Evolutionary conservation across 2,888 invertebrate genomes (phyloP).

Genomic region (Alsophila aescularia): DNA sequence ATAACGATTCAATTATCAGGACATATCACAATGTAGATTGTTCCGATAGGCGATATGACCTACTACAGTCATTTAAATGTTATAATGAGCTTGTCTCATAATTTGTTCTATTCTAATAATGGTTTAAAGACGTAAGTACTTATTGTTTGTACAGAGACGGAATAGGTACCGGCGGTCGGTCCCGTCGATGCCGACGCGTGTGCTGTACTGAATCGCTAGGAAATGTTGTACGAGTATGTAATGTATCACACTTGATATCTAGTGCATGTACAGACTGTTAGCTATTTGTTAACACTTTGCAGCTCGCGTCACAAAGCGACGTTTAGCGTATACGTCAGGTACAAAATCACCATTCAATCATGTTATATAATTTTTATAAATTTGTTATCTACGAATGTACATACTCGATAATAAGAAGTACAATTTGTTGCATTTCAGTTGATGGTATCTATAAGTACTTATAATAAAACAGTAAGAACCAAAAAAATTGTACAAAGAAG

Average conservation of each 20-base stretch:
- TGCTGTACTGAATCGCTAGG: conserved; percentile 33
- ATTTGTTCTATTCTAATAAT: conserved; percentile 16
- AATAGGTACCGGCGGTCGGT: conserved; percentile 4
- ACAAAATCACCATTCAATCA: conserved; percentile 1
- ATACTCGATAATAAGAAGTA: too few relatives aligned
- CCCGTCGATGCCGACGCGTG: conserved; percentile 22
- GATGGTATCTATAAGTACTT: too few relatives aligned
- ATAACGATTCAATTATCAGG: conserved; percentile 31
- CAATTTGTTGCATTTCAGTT: too few relatives aligned
- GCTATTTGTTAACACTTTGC: conserved; percentile 19
- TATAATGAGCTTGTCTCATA: conserved; percentile 32
- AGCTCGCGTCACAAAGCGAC: conserved; percentile 22
- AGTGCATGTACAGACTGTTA: conserved; percentile 18
- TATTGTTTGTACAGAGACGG: conserved; percentile 9
- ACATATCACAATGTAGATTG: conserved; percentile 35
- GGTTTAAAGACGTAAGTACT: not conserved
- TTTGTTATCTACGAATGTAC: too few relatives aligned
- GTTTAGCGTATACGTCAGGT: conserved; percentile 18
- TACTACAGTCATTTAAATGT: conserved; percentile 33
- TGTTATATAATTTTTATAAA: too few relatives aligned
- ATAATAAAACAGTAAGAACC: too few relatives aligned
- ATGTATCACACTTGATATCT: conserved; percentile 15
- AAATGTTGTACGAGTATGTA: conserved; percentile 15
- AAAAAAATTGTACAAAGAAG: too few relatives aligned
- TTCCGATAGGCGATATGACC: conserved; percentile 35